Base-by-base conservation (phyloP, 1,140 invertebrate genomes). In the Lepeophtheirus salmonis region DNA sequence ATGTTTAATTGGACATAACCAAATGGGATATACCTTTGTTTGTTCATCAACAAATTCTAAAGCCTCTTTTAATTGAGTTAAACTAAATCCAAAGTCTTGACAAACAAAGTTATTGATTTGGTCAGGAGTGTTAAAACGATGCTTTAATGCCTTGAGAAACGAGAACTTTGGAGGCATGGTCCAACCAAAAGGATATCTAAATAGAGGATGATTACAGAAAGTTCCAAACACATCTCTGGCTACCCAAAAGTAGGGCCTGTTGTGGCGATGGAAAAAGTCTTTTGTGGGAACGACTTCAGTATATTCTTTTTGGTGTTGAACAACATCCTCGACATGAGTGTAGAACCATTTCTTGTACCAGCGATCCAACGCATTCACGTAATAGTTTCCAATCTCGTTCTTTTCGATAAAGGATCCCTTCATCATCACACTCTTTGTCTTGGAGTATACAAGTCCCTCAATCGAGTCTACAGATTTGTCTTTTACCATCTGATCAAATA, bases 231-330 rank as follows among this genome's bases (percentile, higher is more conserved):
- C 30, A 41, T 41, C 82, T 75, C 82, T 77, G 13, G 85, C 66
- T 70, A 85, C 81, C 84, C 84, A 87, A 70, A 87, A 87, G 53
- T 86, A 75, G 61, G 82, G 80, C 62, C 76, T 75, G 0, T 83
- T 83, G 63, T 87, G 84, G 61, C 85, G 73, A 67, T 87, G 84
- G 65, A 84, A 86, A 68, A 87, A 88, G 66, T 87, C 79, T 61
- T 81, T 68, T 0, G 86, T 67, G 0, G 85, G 85, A 63, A 87
- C 82, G 67, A 82, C 86, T 66, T 88, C 84, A 3, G 50, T 48
- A 23, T 61, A 67, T 2, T 73, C 68, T 3, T 50, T 21, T 12
- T 50, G n/a, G 2, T 52, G 13, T n/a, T 10, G 13, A 13, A 57
- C 6, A 17, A 24, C 21, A 41, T 24, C 30, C 21, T 53, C 21